Base-by-base conservation (phyloP, 2,113 vertebrate genomes). In the Plecotus auritus region DNA sequence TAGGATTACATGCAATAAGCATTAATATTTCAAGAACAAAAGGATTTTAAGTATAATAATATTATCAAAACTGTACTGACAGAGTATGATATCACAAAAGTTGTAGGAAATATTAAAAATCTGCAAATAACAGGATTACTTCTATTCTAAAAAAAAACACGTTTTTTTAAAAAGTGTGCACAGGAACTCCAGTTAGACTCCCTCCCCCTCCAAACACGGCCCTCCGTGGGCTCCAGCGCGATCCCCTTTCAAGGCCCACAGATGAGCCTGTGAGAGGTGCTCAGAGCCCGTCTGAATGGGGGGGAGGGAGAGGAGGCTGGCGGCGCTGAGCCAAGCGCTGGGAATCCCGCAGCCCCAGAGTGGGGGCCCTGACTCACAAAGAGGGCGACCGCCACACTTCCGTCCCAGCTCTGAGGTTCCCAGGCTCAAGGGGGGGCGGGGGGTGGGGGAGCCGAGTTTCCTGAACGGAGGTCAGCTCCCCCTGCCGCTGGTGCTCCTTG, bases 151-250 rank as follows among this genome's bases (percentile, higher is more conserved):
- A 59, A 59, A 59, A 59, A 59, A 40, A 40, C 37, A 40, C 22
- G 5, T 47, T 47, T 47, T 11, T 54, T 54, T 54, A 9, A 23
- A 95, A 97, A 91, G 91, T 90, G 92, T 9, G 22, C 54, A 95
- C 96, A 95, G 94, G 20, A 88, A 89, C 87, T 95, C 67, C 81
- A 92, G 96, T 89, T 40, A 86, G 95, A 95, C 83, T 95, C 97
- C 97, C 97, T 72, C 77, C 42, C 96, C 93, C 90, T 94, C 97
- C 96, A 97, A 97, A 97, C 95, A 93, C 90, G 45, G 96, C 96
- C 91, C 84, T 76, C 78, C 16, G 86, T 91, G 26, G 9, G 5
- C 91, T 51, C 90, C 51, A 37, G 3, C 9, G 88, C 1, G 6
- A 90, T n/a, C 5, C 49, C n/a, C 67, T 80, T 72, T 35, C n/a